Conservation (phyloP, 2,888 invertebrate species). For the Pterostichus madidus region DNA sequence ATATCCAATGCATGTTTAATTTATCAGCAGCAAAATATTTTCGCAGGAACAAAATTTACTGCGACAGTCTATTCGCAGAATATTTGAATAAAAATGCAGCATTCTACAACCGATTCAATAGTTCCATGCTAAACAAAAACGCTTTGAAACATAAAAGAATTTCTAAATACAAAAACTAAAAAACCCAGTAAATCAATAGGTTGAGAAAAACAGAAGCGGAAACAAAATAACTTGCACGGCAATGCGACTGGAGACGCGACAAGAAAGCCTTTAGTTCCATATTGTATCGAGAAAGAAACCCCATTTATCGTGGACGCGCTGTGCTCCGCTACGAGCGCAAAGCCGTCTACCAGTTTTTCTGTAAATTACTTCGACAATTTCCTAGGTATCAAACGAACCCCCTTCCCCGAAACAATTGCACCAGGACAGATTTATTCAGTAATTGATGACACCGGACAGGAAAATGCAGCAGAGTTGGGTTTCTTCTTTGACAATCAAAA, state of each 20-base stretch:
- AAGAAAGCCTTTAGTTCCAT: slow-evolving; percentile 50
- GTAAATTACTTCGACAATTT: slow-evolving; percentile 49
- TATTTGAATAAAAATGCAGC: slow-evolving; percentile 39
- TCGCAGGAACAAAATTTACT: background rate
- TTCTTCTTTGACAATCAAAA: slow-evolving; percentile 23
- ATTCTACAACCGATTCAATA: slow-evolving; percentile 39
- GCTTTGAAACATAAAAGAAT: slow-evolving; percentile 37
- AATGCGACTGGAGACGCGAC: slow-evolving; percentile 10
- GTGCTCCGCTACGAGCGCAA: slow-evolving; percentile 1
- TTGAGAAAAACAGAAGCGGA: slow-evolving; percentile 50
- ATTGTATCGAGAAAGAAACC: slow-evolving; percentile 50
- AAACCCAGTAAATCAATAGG: slow-evolving; percentile 52
- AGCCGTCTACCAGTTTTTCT: slow-evolving; percentile 29
- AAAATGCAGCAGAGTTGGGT: slow-evolving; percentile 26
- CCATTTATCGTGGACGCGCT: slow-evolving; percentile 37
- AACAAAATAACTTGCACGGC: slow-evolving; percentile 38
- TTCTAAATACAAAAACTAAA: slow-evolving; percentile 47
- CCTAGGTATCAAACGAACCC: slow-evolving; percentile 9
- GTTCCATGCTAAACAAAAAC: slow-evolving; percentile 33
- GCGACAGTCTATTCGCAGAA: background rate
- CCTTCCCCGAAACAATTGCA: slow-evolving; percentile 2
- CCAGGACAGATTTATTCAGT: slow-evolving; percentile 31
- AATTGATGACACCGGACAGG: slow-evolving; percentile 13
- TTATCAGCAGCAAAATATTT: slow-evolving; percentile 15
- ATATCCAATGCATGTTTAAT: background rate